A percentile compares a stretch with the other conserved stretches of the same genome.
These are phyloP conservation scores for Hypomecis punctinalis DNA, from an alignment of 2,888 invertebrate genomes.

Conservation along the genomic window DNA sequence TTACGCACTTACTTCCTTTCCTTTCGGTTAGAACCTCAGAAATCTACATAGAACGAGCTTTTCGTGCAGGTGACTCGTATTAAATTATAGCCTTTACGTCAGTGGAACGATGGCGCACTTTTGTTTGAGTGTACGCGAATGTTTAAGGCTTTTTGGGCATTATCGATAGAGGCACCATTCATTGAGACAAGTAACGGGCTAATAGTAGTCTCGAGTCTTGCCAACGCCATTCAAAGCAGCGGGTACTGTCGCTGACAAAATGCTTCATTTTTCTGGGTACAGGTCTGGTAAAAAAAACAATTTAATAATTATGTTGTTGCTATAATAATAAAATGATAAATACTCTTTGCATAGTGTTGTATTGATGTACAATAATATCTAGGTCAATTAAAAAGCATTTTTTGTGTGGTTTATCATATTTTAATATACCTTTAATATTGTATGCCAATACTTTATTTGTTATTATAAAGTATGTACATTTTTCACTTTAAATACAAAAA, in stretches of 20 bases:
- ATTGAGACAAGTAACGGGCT: conserved; percentile 83
- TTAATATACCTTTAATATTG: no score
- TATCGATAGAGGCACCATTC: conserved; percentile 74
- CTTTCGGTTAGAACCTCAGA: conserved; percentile 54
- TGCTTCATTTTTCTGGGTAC: not conserved
- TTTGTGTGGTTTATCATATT: no score
- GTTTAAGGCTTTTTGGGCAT: conserved; percentile 66
- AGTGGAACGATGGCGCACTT: conserved; percentile 51
- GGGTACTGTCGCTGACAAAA: conserved; percentile 60
- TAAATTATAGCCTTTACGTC: conserved; percentile 52
- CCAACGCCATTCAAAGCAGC: conserved; percentile 77
- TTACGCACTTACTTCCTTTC: conserved; percentile 65
- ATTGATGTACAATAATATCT: no score
- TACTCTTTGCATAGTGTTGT: not conserved
- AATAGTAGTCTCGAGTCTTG: conserved; percentile 78
- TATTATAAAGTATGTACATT: no score
- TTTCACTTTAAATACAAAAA: no score
- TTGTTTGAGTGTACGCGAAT: conserved; percentile 48
- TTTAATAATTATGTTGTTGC: no score
- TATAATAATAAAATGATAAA: not conserved
- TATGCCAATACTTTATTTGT: no score
- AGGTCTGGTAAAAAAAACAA: not conserved
- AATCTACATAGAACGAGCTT: conserved; percentile 57
- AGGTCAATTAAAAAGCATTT: no score
- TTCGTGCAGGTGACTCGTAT: conserved; percentile 41